A percentile compares a stretch with the other conserved stretches of the same genome.
These are phyloP conservation scores for Agrochola lychnidis DNA, from an alignment of 2,888 invertebrate species.

Conservation along the genomic window DNA sequence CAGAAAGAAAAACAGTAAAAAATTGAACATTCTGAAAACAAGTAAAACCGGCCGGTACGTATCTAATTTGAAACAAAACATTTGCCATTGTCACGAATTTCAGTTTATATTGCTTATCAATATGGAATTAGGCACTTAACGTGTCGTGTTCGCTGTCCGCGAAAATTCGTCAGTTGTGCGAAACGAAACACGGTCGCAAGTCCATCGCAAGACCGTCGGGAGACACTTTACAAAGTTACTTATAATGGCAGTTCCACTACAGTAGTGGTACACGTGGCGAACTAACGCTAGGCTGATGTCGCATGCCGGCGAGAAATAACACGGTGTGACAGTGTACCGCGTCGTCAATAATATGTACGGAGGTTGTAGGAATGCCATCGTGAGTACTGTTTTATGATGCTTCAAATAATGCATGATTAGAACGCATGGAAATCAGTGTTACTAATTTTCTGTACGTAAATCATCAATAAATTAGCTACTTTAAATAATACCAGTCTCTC, in stretches of 20 bases:
- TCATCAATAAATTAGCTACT: not conserved
- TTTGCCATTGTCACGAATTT: constrained; percentile 20
- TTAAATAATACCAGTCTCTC: not conserved
- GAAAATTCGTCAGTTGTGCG: constrained; percentile 56
- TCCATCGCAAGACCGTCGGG: constrained; percentile 28
- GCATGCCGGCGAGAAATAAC: constrained; percentile 25
- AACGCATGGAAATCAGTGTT: constrained; percentile 29
- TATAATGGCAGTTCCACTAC: constrained; percentile 11
- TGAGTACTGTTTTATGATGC: constrained; percentile 71
- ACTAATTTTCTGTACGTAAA: constrained; percentile 25
- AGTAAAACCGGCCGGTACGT: constrained; percentile 1
- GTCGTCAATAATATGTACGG: constrained; percentile 69
- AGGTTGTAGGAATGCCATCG: constrained; percentile 69
- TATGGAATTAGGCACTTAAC: constrained; percentile 37
- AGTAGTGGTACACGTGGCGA: constrained; percentile 33
- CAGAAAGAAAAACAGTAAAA: not conserved
- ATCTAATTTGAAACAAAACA: constrained; percentile 23
- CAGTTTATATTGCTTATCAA: constrained; percentile 59
- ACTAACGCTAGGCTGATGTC: constrained; percentile 34
- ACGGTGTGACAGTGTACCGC: constrained; percentile 45
- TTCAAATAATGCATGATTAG: constrained; percentile 43
- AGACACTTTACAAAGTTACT: constrained; percentile 24
- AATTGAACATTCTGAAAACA: not conserved
- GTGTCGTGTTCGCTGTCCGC: constrained; percentile 30
- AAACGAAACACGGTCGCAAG: constrained; percentile 44